These are phyloP conservation scores for Shinisaurus crocodilurus DNA, from an alignment of 2,113 vertebrate genomes.

Conservation along the genomic window DNA sequence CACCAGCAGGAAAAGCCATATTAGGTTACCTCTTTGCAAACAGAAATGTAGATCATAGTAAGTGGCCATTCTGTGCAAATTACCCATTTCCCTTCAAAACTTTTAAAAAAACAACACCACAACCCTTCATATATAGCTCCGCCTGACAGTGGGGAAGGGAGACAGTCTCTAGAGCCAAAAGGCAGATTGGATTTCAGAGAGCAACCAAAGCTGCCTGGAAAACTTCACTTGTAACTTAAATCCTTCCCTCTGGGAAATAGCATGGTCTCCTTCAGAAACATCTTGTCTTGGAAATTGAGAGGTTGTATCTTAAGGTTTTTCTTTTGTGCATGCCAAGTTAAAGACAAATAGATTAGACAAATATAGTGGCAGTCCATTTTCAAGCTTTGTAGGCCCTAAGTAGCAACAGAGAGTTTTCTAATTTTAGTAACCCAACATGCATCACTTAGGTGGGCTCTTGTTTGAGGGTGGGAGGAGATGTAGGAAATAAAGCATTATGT, in stretches of 20 bases:
- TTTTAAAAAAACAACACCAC: conserved; percentile 40
- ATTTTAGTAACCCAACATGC: neutral
- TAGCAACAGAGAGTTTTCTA: conserved; percentile 1
- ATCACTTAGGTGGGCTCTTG: neutral
- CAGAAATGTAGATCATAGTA: conserved; percentile 63
- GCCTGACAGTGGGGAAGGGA: conserved; percentile 40
- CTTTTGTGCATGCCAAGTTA: neutral
- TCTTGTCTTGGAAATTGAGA: neutral
- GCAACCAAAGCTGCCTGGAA: conserved; percentile 58
- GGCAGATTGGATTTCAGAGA: conserved; percentile 57
- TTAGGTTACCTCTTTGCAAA: conserved; percentile 76
- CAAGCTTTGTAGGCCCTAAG: neutral
- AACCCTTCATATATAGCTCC: conserved; percentile 33
- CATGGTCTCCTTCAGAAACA: neutral
- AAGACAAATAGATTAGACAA: conserved; percentile 27
- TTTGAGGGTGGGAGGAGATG: neutral
- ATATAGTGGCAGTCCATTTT: neutral
- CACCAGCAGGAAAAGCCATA: conserved; percentile 72
- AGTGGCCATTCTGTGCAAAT: conserved; percentile 47
- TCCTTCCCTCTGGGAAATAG: conserved; percentile 48
- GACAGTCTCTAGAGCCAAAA: conserved; percentile 47
- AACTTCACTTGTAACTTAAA: conserved; percentile 64
- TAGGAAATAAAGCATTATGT: neutral
- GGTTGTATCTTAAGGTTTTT: neutral
- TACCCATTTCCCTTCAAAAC: conserved; percentile 74